Evolutionary conservation across 2,888 invertebrate genomes (phyloP), one percentile per base, ranked within the genome.

Genomic region (Hydropsyche betteni): DNA sequence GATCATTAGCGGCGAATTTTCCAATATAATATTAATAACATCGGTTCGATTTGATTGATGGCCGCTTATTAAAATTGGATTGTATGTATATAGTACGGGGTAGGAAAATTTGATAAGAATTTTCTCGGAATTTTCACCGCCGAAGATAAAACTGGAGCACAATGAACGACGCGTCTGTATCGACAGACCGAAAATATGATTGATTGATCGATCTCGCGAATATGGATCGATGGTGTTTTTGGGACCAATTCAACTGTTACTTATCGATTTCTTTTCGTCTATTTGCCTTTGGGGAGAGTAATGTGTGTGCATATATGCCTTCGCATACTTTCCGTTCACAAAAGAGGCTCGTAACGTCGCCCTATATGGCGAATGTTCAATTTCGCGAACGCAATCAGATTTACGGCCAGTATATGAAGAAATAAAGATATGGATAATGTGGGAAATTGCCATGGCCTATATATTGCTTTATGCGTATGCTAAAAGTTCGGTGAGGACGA

Each of bases 361-460:
- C 8, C 8, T 24, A 34, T 34, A 64, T 64, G 36, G 64, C 58
- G 36, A 64, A 64, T 36, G 64, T n/a, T 64, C 64, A 64, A 64
- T 64, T 64, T 64, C 36, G 64, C 64, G 64, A 36, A 64, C 34
- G 36, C 64, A 64, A 64, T 64, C 64, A 64, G 64, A 64, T 64
- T 64, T 64, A 64, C 36, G 34, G 36, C 64, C n/a, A 6, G 36
- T 36, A 64, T 64, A 64, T 64, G 64, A 64, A 64, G 64, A 64
- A 64, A 64, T 64, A 64, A 64, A 64, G 64, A 64, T 64, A 64
- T 64, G 64, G 64, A 64, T 64, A 64, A 36, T 64, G 34, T 64
- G 64, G 64, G 34, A 64, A 64, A 64, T 64, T 64, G 64, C 64
- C 64, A 64, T 64, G 64, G 64, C 64, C 64, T 64, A 64, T 64